Evolutionary conservation across 2,888 invertebrate genomes (phyloP), one percentile per base, ranked within the genome.

Genomic region (Drosophila picticornis): DNA sequence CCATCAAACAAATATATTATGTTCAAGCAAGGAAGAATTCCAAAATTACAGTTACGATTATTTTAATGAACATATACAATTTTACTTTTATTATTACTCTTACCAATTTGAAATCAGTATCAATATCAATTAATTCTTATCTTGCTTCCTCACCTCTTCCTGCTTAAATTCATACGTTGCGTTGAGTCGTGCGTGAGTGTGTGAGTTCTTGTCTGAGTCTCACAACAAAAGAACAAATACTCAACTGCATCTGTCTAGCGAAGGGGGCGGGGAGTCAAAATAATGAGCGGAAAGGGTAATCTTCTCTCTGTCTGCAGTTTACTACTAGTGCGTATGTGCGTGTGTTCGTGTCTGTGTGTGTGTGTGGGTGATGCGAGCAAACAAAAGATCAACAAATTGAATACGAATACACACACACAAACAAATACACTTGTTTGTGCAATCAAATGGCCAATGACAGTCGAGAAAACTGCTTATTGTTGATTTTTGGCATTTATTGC

Each of bases 301-400:
- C 75, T 81, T 79, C 73, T 79, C 65, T 60, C 52, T 68, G 77
- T 69, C 81, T 81, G 77, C 60, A 76, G 77, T 73, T 68, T 25
- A 50, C 61, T 27, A 16, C 36, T 53, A 48, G 7, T 38, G 43
- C 51, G 34, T 25, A 16, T 57, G 32, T 46, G 34, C 1, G n/a
- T 51, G 43, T 52, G 22, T 46, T 50, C 60, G 51, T 22, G 38
- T 53, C 31, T 63, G 67, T 56, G 76, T 69, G 67, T 56, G 76
- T 69, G 75, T 34, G 64, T 72, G 57, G 46, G 53, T 65, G 81
- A 65, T 77, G 71, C 64, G 63, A 50, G 57, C 78, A 52, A 81
- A 75, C 66, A 81, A 81, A 81, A 81, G 77, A 81, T 71, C 80
- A 83, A 80, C 78, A 77, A 64, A 68, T 83, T 63, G 36, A 29